Evolutionary conservation across 2,797 vertebrate species (phyloP), one percentile per base, ranked within the genome.

Genomic region (Urophycis tenuis): DNA sequence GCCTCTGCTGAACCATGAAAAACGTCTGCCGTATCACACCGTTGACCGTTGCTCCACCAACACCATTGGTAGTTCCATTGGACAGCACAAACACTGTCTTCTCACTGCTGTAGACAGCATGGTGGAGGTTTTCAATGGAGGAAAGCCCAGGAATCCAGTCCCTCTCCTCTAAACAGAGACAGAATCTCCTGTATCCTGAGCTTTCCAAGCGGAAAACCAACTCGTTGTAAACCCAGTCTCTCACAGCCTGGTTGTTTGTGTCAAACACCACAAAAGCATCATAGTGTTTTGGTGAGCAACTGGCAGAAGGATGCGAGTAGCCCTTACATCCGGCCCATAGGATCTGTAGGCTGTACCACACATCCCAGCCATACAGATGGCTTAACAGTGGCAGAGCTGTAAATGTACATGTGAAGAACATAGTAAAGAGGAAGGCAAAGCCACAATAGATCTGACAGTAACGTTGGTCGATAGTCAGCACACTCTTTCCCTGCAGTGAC

Each of bases 221-320:
- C 81, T 96, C 95, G 0, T 94, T 93, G 89, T 96, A 96, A 81
- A 96, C 93, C 95, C 95, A 96, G 33, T 96, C 95, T 3, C 92
- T 93, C 74, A 96, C 93, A 0, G 91, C 91, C 0, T 77, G 74
- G 83, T 94, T 93, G 0, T 79, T 74, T 15, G 93, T 94, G 90
- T 96, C 92, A 39, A 96, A 96, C 35, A 94, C 92, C 69, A 96
- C 92, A 41, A 96, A 96, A 3, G 94, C 95, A 75, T 96, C 95
- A 0, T 94, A 93, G 14, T 88, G 86, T 72, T 85, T 78, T 9
- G 64, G 78, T 0, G 76, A 85, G 75, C 88, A 84, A 3, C 69
- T 78, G 30, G 87, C 87, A 17, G 86, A 49, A 33, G 92, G 82
- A 76, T 90, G 88, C 64, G 92, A 89, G 76, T 94, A 93, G 70